Evolutionary conservation across 30 jellyfish, hydroid and myxozoan genomes (phyloP).

Genomic region (Hydractinia echinata): DNA sequence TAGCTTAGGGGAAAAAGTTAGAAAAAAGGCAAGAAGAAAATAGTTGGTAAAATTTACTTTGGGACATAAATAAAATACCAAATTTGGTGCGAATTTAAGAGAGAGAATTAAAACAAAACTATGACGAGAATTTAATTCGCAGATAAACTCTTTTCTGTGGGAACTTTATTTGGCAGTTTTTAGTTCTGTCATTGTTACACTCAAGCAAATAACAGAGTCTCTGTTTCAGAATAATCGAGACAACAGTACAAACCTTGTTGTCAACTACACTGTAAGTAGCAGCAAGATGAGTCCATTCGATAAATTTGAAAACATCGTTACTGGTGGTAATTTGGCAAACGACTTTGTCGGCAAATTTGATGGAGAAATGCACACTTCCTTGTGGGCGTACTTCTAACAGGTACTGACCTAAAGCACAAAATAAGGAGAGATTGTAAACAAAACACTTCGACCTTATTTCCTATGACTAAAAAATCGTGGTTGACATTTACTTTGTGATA

Average conservation of each 20-base stretch:
- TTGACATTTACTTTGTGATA: not conserved
- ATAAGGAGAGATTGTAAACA: not conserved
- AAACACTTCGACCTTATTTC: no score
- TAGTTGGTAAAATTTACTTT: not conserved
- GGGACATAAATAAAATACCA: not conserved
- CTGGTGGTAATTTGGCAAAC: constrained; percentile 15
- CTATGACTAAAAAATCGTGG: no score
- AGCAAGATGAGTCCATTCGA: constrained; percentile 36
- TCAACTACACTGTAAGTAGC: constrained; percentile 22
- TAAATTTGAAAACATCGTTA: constrained; percentile 1
- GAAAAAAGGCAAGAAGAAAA: not conserved
- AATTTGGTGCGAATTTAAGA: not conserved
- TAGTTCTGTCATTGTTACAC: no score
- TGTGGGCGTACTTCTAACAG: constrained; percentile 17
- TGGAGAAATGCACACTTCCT: constrained; percentile 25
- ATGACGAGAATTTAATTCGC: not conserved
- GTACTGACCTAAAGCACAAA: constrained; percentile 15
- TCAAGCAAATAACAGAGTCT: no score
- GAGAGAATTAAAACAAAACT: not conserved
- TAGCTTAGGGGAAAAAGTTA: no score
- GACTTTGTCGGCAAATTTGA: constrained; percentile 13
- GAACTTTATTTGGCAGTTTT: no score
- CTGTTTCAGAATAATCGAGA: no score
- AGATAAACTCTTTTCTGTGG: no score
- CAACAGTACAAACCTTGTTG: not conserved